Base-by-base conservation (phyloP, 2,797 vertebrate species). In the Diceros bicornis region DNA sequence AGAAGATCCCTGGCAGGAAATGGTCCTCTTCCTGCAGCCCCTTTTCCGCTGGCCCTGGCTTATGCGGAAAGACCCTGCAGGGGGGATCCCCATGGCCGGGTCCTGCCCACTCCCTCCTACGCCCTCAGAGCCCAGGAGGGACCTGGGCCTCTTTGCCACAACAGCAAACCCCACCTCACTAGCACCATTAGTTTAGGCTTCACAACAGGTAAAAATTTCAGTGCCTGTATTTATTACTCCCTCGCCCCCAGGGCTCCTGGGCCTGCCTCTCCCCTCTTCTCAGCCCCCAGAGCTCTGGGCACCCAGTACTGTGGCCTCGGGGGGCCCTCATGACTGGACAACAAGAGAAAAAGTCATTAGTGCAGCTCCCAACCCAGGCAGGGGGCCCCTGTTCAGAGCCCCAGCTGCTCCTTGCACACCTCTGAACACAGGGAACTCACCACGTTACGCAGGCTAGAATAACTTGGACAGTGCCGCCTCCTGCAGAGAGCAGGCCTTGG, bases 1-100 rank as follows among this genome's bases (percentile, higher is more conserved):
- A 96, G 89, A 95, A 77, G 92, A 75, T 69, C 50, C 52, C 62
- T 47, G 27, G 61, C 92, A 89, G 87, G 93, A 95, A 96, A 95
- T 8, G 57, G 74, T 91, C 44, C 37, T 62, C 86, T 92, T 91
- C 71, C 85, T 3, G 0, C 18, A 44, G 71, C n/a, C 23, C 79
- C 59, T 94, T 64, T 91, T 62, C 57, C n/a, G 7, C 18, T 6
- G 32, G 66, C 10, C 17, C 77, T 82, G 85, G 69, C 13, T 62
- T 11, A 41, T 21, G 44, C 32, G 62, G 64, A 75, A 69, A 41
- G 27, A 21, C 44, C 29, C 66, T 10, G 7, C 0, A 10, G 41
- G 64, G 5, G 12, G 77, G n/a, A 20, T 34, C 72, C 72, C 2
- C 3, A 3, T 17, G 17, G 52, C 17, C 29, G n/a, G 37, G 44